These are phyloP conservation scores for Thalassarche chlororhynchos DNA, from an alignment of 2,113 vertebrate genomes.

Conservation along the genomic window DNA sequence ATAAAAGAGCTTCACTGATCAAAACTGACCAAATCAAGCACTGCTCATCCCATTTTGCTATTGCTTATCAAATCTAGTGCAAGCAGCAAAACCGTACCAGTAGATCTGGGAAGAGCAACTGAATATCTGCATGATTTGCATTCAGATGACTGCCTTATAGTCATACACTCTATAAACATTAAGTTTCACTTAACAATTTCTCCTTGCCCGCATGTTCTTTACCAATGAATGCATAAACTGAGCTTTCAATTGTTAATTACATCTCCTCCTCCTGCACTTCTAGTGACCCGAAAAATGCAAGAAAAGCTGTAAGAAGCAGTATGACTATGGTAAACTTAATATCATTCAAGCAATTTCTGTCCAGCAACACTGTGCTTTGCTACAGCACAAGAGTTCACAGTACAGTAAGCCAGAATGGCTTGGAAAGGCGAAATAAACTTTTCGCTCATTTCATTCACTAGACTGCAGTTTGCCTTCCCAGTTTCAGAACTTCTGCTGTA, in stretches of 20 bases:
- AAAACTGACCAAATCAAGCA: background rate
- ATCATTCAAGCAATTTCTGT: background rate
- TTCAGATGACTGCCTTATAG: background rate
- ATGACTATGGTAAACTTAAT: background rate
- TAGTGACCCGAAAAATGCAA: background rate
- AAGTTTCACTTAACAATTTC: background rate
- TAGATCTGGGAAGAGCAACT: background rate
- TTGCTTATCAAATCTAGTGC: background rate
- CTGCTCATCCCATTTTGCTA: background rate
- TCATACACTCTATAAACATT: background rate
- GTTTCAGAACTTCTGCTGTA: conserved; percentile 11
- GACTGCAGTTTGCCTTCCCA: background rate
- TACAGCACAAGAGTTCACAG: background rate
- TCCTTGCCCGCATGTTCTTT: background rate
- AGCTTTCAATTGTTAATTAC: background rate
- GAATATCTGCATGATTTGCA: background rate
- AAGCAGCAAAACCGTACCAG: background rate
- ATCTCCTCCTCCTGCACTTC: background rate
- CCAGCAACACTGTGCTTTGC: background rate
- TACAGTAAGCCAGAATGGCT: background rate
- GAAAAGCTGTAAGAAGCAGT: background rate
- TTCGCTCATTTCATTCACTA: background rate
- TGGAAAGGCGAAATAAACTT: background rate
- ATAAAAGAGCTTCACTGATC: background rate
- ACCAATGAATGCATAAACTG: background rate